Conservation (phyloP, 2,797 vertebrate genomes). For the Tamandua tetradactyla region DNA sequence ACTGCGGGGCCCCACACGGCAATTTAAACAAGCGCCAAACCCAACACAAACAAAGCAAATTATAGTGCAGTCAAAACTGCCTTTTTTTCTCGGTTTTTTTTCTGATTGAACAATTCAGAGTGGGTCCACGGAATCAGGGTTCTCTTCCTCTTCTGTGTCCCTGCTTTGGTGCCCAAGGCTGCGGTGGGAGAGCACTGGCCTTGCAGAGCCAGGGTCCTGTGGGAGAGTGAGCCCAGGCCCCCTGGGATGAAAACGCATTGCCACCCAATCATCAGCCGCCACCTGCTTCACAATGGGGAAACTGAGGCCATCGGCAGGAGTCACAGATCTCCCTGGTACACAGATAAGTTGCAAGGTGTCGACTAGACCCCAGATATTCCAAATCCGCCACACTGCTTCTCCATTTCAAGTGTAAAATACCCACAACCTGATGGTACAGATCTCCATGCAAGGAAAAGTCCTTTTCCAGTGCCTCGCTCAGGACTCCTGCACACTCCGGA, state of each 20-base stretch:
- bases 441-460: neutral
- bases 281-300: neutral
- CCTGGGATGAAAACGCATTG: too few relatives aligned
- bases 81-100: neutral
- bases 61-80: neutral
- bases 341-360: neutral
- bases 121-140: neutral
- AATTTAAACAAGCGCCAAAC: neutral
- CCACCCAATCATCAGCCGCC: too few relatives aligned
- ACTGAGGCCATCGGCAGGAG: neutral
- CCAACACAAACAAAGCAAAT: neutral
- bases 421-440: neutral
- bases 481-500: too few relatives aligned
- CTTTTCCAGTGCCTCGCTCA: neutral
- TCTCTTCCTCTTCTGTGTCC: neutral
- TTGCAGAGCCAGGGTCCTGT: rapidly evolving
- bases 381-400: neutral
- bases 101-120: neutral
- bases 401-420: neutral
- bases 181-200: rapidly evolving
- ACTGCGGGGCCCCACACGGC: too few relatives aligned
- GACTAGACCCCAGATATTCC: neutral
- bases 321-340: neutral
- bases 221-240: neutral
- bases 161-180: neutral